phyloP scores from a whole-genome alignment of 2,797 vertebrate species.

The Decapterus maruadsi region DNA sequence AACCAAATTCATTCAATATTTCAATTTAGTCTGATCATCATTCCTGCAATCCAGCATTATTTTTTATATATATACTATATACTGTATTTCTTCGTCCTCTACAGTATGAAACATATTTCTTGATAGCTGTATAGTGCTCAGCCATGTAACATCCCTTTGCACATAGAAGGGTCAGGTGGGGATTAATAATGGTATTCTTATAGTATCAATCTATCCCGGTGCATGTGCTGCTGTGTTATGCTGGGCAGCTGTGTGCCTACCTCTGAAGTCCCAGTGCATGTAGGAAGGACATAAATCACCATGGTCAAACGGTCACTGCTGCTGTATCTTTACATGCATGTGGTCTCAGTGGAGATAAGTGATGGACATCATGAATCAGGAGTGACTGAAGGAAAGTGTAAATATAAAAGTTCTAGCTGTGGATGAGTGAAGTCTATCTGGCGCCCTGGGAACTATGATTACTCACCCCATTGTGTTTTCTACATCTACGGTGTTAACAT shows the following conservation, averaged over 20 bases:
- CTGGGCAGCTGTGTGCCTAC: too few species aligned
- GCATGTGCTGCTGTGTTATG: not conserved
- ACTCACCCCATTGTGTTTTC: constrained; percentile 23
- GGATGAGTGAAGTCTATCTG: constrained; percentile 51
- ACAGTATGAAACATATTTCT: not conserved
- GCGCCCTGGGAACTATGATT: constrained; percentile 39
- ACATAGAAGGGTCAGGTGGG: too few species aligned
- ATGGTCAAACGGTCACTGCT: constrained; percentile 13
- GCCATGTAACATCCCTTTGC: not conserved
- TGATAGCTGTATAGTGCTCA: not conserved
- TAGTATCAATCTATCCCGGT: not conserved
- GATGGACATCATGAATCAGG: constrained; percentile 40
- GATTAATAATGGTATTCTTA: not conserved
- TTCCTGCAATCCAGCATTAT: too few species aligned
- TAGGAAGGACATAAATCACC: constrained; percentile 40
- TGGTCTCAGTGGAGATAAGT: constrained; percentile 35
- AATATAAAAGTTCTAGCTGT: constrained; percentile 38
- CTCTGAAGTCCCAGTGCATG: constrained; percentile 10
- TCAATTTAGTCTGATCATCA: too few species aligned
- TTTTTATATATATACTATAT: too few species aligned
- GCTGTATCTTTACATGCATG: not conserved
- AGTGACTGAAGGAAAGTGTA: constrained; percentile 19
- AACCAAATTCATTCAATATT: too few species aligned
- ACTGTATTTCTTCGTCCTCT: not conserved
- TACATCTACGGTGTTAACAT: constrained; percentile 1